Conservation (phyloP, 1,140 invertebrate genomes). For the Drosophila arawakana region DNA sequence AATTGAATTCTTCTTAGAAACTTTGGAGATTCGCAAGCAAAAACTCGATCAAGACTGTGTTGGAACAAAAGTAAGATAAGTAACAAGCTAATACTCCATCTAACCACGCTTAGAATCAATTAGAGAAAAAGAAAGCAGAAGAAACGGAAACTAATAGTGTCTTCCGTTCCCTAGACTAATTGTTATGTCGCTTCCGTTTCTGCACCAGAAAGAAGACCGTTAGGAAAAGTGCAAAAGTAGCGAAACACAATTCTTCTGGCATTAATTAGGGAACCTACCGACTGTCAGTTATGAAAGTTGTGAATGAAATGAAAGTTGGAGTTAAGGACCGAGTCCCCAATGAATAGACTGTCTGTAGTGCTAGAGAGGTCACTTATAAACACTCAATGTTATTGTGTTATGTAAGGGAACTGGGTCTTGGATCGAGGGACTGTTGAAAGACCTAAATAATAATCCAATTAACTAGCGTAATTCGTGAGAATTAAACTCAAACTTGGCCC, state of each 20-base stretch:
- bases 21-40: no score
- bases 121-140: background rate
- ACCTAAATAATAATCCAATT: slow-evolving; percentile 12
- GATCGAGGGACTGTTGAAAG: background rate
- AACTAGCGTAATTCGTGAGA: slow-evolving; percentile 25
- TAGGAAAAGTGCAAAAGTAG: background rate
- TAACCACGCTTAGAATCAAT: background rate
- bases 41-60: no score
- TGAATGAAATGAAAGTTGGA: background rate
- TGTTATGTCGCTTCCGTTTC: background rate
- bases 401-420: slow-evolving; percentile 4
- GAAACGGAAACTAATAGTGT: background rate
- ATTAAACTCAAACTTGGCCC: background rate
- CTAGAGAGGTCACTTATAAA: background rate
- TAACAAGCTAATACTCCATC: background rate
- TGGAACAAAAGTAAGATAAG: no score
- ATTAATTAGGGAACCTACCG: no score
- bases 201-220: background rate
- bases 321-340: background rate
- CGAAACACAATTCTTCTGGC: background rate
- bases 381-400: background rate
- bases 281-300: background rate
- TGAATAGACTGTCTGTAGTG: background rate
- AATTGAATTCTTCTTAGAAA: no score
- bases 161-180: background rate